Evolutionary conservation across 2,888 invertebrate species (phyloP).

Genomic region (Campaea margaritaria): DNA sequence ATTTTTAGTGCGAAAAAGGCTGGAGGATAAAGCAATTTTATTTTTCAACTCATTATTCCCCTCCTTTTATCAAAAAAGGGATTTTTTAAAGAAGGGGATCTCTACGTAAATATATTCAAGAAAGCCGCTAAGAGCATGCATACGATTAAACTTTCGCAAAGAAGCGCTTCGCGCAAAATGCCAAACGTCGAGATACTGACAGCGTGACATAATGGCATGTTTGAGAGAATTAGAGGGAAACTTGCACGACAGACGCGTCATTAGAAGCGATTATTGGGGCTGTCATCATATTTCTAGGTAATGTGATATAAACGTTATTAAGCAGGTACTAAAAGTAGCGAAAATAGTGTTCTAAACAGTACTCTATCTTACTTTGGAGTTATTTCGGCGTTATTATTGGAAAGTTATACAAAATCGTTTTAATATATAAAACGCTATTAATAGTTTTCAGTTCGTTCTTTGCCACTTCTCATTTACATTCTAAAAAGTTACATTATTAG

Average conservation of each 20-base stretch:
- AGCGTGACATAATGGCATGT: conserved; percentile 2
- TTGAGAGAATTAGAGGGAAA: background rate
- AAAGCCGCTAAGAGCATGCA: conserved; percentile 9
- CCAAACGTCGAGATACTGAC: conserved; percentile 13
- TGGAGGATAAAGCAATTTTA: background rate
- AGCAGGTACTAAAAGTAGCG: too few species aligned
- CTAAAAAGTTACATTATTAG: too few species aligned
- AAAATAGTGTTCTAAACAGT: too few species aligned
- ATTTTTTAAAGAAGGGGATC: background rate
- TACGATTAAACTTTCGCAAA: conserved; percentile 19
- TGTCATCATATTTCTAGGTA: background rate
- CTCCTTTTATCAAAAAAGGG: too few species aligned
- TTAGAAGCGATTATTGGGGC: background rate
- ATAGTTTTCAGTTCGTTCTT: too few species aligned
- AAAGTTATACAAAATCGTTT: too few species aligned
- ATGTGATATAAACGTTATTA: too few species aligned
- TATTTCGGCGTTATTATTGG: too few species aligned
- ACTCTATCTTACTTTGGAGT: too few species aligned
- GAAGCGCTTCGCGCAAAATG: conserved; percentile 11
- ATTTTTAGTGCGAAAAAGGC: too few species aligned
- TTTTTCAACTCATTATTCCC: background rate
- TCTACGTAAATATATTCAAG: conserved; percentile 3
- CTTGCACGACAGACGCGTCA: background rate
- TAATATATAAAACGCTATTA: too few species aligned
- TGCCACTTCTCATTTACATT: too few species aligned